A percentile compares a stretch with the other conserved stretches of the same genome.
These are phyloP conservation scores for Forbesichthys papilliferus DNA, from an alignment of 2,113 vertebrate genomes.

Conservation along the genomic window DNA sequence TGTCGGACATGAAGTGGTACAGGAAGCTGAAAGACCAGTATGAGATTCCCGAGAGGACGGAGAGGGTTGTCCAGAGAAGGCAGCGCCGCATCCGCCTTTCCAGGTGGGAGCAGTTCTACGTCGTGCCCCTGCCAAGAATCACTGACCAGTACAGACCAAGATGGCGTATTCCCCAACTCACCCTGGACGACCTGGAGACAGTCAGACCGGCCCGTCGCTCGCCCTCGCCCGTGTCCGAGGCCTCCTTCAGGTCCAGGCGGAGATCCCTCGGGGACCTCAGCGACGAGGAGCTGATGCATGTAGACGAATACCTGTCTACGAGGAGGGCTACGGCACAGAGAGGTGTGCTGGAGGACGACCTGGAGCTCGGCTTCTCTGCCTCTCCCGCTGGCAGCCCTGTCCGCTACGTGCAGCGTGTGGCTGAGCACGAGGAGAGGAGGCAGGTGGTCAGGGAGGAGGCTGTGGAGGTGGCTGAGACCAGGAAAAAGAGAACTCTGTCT, in stretches of 20 bases:
- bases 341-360: conserved; percentile 90
- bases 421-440: conserved; percentile 75
- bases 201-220: conserved; percentile 89
- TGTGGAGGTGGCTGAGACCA: conserved; percentile 77
- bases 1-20: conserved; percentile 99
- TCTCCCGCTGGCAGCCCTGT: conserved; percentile 91
- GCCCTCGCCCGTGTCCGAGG: conserved; percentile 87
- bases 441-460: conserved; percentile 78
- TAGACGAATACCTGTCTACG: conserved; percentile 87
- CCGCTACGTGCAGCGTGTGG: conserved; percentile 80
- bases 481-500: conserved; percentile 83
- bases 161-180: conserved; percentile 93
- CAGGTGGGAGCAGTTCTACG: conserved; percentile 98
- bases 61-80: conserved; percentile 88
- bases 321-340: conserved; percentile 90
- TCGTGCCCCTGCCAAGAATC: conserved; percentile 95
- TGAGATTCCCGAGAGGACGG: conserved; percentile 89
- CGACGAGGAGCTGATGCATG: conserved; percentile 89
- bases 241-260: conserved; percentile 86
- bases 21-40: conserved; percentile 90
- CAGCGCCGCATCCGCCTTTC: conserved; percentile 96
- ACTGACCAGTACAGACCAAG: conserved; percentile 95
- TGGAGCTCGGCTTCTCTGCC: conserved; percentile 95
- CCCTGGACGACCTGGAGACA: conserved; percentile 92
- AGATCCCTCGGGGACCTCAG: conserved; percentile 93